Base-by-base conservation (phyloP, 2,797 vertebrate species). In the Microchirus variegatus region DNA sequence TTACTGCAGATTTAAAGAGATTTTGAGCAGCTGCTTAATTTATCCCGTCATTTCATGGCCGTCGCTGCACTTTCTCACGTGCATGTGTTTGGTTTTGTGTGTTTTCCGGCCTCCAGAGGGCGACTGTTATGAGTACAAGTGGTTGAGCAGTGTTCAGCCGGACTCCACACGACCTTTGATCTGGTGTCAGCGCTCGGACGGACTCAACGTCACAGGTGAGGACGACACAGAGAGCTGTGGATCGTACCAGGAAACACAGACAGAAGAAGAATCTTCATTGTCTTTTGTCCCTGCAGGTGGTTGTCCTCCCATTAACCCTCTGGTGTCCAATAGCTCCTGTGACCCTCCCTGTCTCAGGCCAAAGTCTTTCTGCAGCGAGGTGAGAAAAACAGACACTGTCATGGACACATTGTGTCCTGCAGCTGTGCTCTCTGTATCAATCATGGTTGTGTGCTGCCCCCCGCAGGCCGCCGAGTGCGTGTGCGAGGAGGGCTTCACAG, bases 131-230 rank as follows among this genome's bases (percentile, higher is more conserved):
- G 94, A 97, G 53, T 99, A 98, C 83, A 95, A 95, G 63, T 99
- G 97, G 97, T 89, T 95, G 91, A 93, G 94, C 11, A 86, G 92
- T 44, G 63, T 87, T 0, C 93, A 90, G 84, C 91, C 88, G 3
- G 94, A 95, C 73, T 94, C 95, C 65, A 93, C 90, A 70, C 89
- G 93, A 12, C 87, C 92, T 0, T 81, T 93, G 0, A 38, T 79
- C 58, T 99, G 96, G 96, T 99, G 98, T 79, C 95, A 98, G 81
- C 95, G 97, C 53, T 98, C 97, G 0, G 98, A 99, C 4, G 96
- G 97, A 59, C 70, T 96, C 80, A 98, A 97, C 0, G 96, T 99
- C 76, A 98, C 96, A 84, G 97, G 97, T 42, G 41, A 5, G 12
- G 13, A 42, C 22, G 1, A 22, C 22, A 5, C 22, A 22, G 22